Evolutionary conservation across 2,888 invertebrate species (phyloP).

Genomic region (Phortica okadai): DNA sequence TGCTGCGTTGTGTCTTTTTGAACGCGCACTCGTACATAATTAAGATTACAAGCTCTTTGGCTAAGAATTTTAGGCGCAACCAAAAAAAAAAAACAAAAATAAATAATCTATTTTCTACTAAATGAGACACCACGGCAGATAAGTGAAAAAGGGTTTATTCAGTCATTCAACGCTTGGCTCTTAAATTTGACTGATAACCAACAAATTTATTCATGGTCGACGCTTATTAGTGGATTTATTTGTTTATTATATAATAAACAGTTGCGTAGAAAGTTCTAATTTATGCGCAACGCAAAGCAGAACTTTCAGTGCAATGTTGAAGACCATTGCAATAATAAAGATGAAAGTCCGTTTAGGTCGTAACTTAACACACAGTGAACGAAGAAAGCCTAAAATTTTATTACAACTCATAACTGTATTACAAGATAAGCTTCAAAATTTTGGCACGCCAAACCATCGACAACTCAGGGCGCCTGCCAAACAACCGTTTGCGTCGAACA

Average conservation of each 20-base stretch:
- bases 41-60: conserved; percentile 68
- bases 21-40: conserved; percentile 59
- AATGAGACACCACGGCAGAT: not conserved
- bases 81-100: not conserved
- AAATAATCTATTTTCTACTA: not conserved
- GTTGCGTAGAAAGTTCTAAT: not conserved
- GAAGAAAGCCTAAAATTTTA: not conserved
- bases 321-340: not conserved
- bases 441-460: too few species aligned
- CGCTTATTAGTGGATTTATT: conserved; percentile 19
- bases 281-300: not conserved
- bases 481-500: not conserved
- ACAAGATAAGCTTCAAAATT: not conserved
- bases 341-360: not conserved
- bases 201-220: conserved; percentile 22
- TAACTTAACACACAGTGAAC: not conserved
- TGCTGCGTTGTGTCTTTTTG: not conserved
- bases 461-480: too few species aligned
- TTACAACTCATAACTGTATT: not conserved
- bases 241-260: conserved; percentile 8
- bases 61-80: conserved; percentile 35
- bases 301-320: too few species aligned
- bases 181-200: conserved; percentile 64
- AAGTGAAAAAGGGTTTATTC: conserved; percentile 32
- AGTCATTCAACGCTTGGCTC: not conserved